Evolutionary conservation across 2,888 invertebrate species (phyloP), one percentile per base, ranked within the genome.

Genomic region (Acheta domesticus): DNA sequence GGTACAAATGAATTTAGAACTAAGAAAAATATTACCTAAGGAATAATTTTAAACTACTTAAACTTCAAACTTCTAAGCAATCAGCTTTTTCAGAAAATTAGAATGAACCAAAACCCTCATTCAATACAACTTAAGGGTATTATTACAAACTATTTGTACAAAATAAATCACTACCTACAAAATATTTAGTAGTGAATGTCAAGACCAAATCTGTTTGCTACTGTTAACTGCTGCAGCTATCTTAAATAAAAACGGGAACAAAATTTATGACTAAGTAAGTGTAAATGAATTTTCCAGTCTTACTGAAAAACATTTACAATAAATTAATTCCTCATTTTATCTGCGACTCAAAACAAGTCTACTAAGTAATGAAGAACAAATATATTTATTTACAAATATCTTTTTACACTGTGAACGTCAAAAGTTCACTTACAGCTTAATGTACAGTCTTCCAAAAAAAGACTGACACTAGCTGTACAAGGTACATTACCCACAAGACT

Each of bases 251-350:
- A 62, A 62, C 4, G 62, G 62, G 62, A 62, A 19, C 14, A 62
- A 62, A 62, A 19, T 11, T n/a, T 62, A 62, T n/a, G n/a, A 62
- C 62, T 62, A 62, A 62, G n/a, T 62, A 36, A 8, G 36, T 36
- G 36, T 62, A 62, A 62, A 62, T 19, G 16, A 19, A 19, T 62
- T 62, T 62, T 62, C n/a, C 62, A 19, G 16, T 5, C 14, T 19
- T 0, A 14, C 14, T 62, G 62, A n/a, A 62, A 62, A 62, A 62
- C n/a, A 62, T 62, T 62, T 62, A 19, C 62, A 62, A 62, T 62
- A 19, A 62, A 62, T 62, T 62, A 62, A 62, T 62, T 62, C 62
- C 62, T 62, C 62, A 62, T 62, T 62, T 62, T 62, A 62, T 62
- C 14, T 62, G 62, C 62, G 62, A 62, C 62, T 62, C 62, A 62